Conservation (phyloP, 2,113 vertebrate species). For the Phalacrocorax aristotelis region DNA sequence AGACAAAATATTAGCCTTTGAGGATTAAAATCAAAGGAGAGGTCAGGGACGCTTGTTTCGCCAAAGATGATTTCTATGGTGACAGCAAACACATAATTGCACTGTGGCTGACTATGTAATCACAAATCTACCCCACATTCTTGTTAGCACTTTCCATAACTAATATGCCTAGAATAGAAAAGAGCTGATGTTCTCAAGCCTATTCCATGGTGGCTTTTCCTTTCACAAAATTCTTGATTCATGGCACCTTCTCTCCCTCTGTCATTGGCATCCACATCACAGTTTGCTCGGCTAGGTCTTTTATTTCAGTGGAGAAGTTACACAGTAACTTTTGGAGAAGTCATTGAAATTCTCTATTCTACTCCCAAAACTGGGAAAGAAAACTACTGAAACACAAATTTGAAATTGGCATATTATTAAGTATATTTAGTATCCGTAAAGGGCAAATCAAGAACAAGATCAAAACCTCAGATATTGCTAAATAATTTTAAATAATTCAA, state of each 20-base stretch:
- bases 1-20: background rate
- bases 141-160: background rate
- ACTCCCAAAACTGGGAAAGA: background rate
- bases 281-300: background rate
- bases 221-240: background rate
- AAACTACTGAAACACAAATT: background rate
- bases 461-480: rapidly evolving
- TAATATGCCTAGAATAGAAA: background rate
- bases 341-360: background rate
- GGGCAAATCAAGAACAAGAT: background rate
- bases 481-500: background rate
- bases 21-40: background rate
- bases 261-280: background rate
- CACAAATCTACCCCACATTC: background rate
- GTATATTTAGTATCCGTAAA: background rate
- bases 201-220: background rate
- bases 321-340: background rate
- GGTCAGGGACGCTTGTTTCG: background rate
- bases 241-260: background rate
- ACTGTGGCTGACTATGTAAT: background rate
- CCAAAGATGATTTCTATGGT: background rate
- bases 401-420: background rate
- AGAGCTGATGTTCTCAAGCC: background rate
- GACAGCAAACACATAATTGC: background rate
- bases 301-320: background rate